A percentile compares a stretch with the other conserved stretches of the same genome.
These are phyloP conservation scores for Acleris cristana DNA, from an alignment of 2,888 invertebrate species.

Conservation along the genomic window DNA sequence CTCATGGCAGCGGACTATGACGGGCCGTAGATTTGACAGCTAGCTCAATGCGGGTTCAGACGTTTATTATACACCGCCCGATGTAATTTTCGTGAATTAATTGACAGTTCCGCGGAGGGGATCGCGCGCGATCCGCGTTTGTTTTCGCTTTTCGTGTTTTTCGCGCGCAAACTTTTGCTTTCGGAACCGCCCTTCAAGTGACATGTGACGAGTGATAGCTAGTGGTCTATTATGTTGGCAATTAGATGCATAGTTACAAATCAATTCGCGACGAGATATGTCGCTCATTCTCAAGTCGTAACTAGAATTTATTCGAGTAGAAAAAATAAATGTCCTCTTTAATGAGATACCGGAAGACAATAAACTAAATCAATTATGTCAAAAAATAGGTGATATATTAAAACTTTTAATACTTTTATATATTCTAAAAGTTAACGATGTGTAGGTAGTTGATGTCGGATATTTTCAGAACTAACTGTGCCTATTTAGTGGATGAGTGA, in stretches of 20 bases:
- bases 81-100: slow-evolving; percentile 77
- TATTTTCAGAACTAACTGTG: slow-evolving; percentile 41
- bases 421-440: slow-evolving; percentile 38
- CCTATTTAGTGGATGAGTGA: slow-evolving; percentile 36
- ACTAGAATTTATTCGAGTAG: slow-evolving; percentile 55
- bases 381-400: slow-evolving; percentile 65
- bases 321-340: slow-evolving; percentile 59
- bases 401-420: slow-evolving; percentile 38
- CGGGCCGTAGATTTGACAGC: slow-evolving; percentile 85
- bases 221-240: slow-evolving; percentile 74
- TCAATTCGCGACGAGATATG: slow-evolving; percentile 74
- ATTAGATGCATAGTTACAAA: slow-evolving; percentile 75
- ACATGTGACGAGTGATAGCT: slow-evolving; percentile 59
- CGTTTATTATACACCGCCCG: slow-evolving; percentile 80
- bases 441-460: slow-evolving; percentile 39
- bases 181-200: slow-evolving; percentile 67
- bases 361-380: slow-evolving; percentile 61
- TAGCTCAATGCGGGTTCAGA: slow-evolving; percentile 84
- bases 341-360: slow-evolving; percentile 51
- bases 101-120: slow-evolving; percentile 64
- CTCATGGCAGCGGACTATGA: slow-evolving; percentile 84
- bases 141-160: slow-evolving; percentile 41
- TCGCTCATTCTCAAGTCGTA: slow-evolving; percentile 61
- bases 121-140: slow-evolving; percentile 45
- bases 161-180: slow-evolving; percentile 73